Conservation (phyloP, 2,797 vertebrate genomes). For the Miichthys miiuy region DNA sequence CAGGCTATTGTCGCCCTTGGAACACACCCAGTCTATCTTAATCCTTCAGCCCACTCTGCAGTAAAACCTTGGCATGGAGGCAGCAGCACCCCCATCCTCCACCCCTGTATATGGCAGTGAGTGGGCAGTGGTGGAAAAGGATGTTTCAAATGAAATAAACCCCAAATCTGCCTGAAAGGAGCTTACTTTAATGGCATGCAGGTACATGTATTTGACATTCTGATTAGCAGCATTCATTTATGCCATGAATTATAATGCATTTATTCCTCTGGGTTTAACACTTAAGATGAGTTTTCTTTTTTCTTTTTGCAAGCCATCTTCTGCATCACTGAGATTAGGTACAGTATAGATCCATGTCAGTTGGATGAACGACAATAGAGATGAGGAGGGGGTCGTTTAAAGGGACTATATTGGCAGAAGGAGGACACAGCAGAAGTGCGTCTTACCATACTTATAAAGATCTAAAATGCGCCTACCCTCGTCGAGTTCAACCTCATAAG, state of each 20-base stretch:
- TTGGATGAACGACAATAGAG: conserved; percentile 73
- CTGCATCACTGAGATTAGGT: conserved; percentile 59
- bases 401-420: conserved; percentile 71
- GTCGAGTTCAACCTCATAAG: conserved; percentile 95
- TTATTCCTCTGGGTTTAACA: conserved; percentile 42
- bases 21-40: conserved; percentile 86
- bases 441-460: conserved; percentile 86
- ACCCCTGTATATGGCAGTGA: conserved; percentile 72
- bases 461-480: conserved; percentile 90
- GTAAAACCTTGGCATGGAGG: conserved; percentile 84
- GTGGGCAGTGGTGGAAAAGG: conserved; percentile 73
- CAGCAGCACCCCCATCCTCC: conserved; percentile 76
- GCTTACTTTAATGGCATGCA: conserved; percentile 52
- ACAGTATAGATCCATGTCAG: conserved; percentile 66
- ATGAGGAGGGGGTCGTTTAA: conserved; percentile 59
- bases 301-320: conserved; percentile 50
- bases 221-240: conserved; percentile 38
- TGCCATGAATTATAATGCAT: conserved; percentile 41
- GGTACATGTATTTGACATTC: conserved; percentile 59
- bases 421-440: conserved; percentile 80
- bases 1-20: conserved; percentile 80
- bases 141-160: conserved; percentile 69
- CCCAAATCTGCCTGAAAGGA: conserved; percentile 49
- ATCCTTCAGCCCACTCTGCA: conserved; percentile 85
- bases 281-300: conserved; percentile 25